Evolutionary conservation across 2,888 invertebrate species (phyloP), one percentile per base, ranked within the genome.

Genomic region (Lasius platythorax): DNA sequence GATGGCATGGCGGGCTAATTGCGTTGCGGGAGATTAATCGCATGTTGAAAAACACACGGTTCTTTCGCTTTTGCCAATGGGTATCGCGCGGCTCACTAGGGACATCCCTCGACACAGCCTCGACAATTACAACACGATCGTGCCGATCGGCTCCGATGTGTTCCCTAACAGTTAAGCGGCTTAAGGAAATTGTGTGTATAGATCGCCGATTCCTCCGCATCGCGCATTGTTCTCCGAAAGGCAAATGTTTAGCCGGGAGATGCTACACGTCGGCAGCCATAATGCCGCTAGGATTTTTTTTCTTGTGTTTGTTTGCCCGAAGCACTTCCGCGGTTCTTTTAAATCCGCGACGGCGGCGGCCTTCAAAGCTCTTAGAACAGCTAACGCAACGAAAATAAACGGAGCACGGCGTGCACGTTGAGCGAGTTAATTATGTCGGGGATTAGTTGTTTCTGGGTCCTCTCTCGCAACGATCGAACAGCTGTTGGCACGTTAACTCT

Each of bases 381-480:
- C 79, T 70, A 72, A 72, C 70, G 72, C n/a, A 72, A 70, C 46
- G 70, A 81, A 81, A 72, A 81, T 61, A 81, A 81, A 72, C 61
- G 33, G 46, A 72, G 33, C 43, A 70, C 61, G 33, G 46, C 23
- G 58, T 8, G 61, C 58, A 68, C 72, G 79, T 61, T 28, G 72
- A 61, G 56, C 56, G 56, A 78, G 72, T 81, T 72, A 81, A 81
- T 81, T 81, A 81, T 70, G 72, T 81, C 72, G 79, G 28, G 61
- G 79, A 81, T 81, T 70, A 61, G 79, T 81, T 72, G 79, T 72
- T 81, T 70, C 79, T 46, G 23, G 61, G 28, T 46, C 56, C 37
- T 68, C 50, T 56, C 56, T 53, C 37, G 30, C 33, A 15, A 58
- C 8, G 33, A 33, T 28, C 28, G 61, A 68, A 68, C 40, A 30